Percentiles rank a stretch among this genome's conserved stretches.
Evolutionary conservation across 2,888 invertebrate species (phyloP).

Genomic region (Chymomyza fuscimana): DNA sequence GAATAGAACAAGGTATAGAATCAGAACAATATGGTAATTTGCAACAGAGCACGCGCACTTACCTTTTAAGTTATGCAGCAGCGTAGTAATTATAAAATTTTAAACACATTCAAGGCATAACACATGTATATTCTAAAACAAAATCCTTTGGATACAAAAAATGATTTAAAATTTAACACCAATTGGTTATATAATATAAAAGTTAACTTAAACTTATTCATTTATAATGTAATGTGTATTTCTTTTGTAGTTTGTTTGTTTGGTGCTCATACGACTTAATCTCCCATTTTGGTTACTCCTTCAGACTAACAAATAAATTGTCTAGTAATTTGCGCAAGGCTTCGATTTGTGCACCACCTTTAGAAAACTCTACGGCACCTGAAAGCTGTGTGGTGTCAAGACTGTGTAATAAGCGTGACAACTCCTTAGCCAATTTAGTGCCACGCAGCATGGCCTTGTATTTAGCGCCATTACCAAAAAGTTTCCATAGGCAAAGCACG

Average conservation of each 20-base stretch:
- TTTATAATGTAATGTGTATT: background rate
- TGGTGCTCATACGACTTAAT: background rate
- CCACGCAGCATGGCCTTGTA: constrained; percentile 72
- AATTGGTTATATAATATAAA: too few relatives aligned
- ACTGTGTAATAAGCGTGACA: constrained; percentile 57
- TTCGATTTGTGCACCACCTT: constrained; percentile 38
- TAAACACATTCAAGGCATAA: background rate
- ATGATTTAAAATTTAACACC: background rate
- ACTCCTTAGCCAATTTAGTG: constrained; percentile 68
- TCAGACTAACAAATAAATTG: constrained; percentile 51
- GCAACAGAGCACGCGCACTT: background rate
- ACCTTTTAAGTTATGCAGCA: background rate
- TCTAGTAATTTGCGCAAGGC: constrained; percentile 25
- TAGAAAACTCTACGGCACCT: constrained; percentile 26
- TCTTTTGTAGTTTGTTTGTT: background rate
- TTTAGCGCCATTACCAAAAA: constrained; percentile 61
- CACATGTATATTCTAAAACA: background rate
- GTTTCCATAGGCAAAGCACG: constrained; percentile 26
- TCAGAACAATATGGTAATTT: background rate
- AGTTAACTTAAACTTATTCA: background rate
- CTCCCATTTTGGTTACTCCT: constrained; percentile 36
- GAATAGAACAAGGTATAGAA: background rate
- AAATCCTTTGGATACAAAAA: background rate
- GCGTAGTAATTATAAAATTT: background rate
- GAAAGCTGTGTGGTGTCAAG: constrained; percentile 38